Conservation (phyloP, 2,113 vertebrate species). For the human (Homo sapiens) region DNA sequence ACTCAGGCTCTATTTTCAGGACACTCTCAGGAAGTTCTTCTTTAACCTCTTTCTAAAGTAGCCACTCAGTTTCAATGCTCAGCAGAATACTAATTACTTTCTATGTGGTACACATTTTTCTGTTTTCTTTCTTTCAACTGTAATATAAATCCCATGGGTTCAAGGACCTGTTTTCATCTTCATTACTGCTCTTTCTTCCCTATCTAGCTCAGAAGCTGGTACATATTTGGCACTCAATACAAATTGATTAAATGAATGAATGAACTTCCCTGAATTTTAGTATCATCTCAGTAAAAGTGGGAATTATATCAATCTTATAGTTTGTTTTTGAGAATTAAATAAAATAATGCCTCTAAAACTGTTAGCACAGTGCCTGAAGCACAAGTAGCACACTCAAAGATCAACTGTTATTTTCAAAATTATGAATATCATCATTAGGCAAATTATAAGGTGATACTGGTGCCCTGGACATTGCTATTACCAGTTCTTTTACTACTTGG, state of each 20-base stretch:
- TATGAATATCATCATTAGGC: background rate
- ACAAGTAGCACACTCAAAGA: background rate
- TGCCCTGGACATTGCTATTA: background rate
- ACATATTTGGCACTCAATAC: background rate
- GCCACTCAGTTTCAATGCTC: background rate
- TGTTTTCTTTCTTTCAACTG: background rate
- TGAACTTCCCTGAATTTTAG: background rate
- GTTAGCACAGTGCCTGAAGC: background rate
- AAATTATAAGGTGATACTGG: background rate
- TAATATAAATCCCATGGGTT: background rate
- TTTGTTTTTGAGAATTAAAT: background rate
- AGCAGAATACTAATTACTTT: background rate
- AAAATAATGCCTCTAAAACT: background rate
- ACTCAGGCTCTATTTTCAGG: background rate
- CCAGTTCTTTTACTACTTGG: background rate
- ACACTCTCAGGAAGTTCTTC: background rate
- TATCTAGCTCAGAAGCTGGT: background rate
- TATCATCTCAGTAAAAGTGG: background rate
- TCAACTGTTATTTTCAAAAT: background rate
- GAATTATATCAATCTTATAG: background rate
- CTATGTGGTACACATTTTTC: background rate
- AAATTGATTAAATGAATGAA: background rate
- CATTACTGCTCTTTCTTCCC: background rate
- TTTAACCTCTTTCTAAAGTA: background rate
- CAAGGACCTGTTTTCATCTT: background rate